A percentile compares a stretch with the other conserved stretches of the same genome.
phyloP scores from a whole-genome alignment of 2,888 invertebrate species.

The Ormyrus nitidulus region DNA sequence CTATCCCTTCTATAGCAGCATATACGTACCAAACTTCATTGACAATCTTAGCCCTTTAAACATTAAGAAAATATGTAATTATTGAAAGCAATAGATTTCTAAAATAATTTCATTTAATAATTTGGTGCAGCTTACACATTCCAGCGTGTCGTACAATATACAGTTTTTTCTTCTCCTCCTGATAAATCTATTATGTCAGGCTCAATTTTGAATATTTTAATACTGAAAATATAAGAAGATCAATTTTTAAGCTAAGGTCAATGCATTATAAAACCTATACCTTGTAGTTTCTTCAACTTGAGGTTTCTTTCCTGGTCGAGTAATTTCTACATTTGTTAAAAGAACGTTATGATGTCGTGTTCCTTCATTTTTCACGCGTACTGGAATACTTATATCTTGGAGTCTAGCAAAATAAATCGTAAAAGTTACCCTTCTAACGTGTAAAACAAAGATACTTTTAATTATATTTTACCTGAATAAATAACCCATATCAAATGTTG shows the following conservation, averaged over 20 bases:
- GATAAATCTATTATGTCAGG: slow-evolving; percentile 60
- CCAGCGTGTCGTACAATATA: slow-evolving; percentile 63
- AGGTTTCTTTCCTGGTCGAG: slow-evolving; percentile 20
- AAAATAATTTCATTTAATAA: background rate
- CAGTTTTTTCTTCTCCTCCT: slow-evolving; percentile 48
- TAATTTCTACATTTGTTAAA: slow-evolving; percentile 64
- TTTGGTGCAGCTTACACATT: slow-evolving; percentile 60
- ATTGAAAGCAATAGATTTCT: background rate
- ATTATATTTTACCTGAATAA: slow-evolving; percentile 78
- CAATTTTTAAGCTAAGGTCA: background rate
- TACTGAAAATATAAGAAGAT: slow-evolving; percentile 1
- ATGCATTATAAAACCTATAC: slow-evolving; percentile 10
- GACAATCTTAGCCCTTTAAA: background rate
- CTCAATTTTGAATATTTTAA: slow-evolving; percentile 32
- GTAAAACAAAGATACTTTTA: slow-evolving; percentile 45
- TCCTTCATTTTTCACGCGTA: slow-evolving; percentile 79
- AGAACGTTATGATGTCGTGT: slow-evolving; percentile 77
- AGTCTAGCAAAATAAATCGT: slow-evolving; percentile 56
- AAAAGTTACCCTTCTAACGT: background rate
- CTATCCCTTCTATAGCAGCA: slow-evolving; percentile 77
- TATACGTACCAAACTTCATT: slow-evolving; percentile 78
- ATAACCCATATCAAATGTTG: slow-evolving; percentile 79
- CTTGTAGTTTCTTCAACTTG: slow-evolving; percentile 14
- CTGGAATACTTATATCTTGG: slow-evolving; percentile 63
- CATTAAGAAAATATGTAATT: slow-evolving; percentile 4